Conservation (phyloP, 2,888 invertebrate genomes). For the Dysmachus trigonus region DNA sequence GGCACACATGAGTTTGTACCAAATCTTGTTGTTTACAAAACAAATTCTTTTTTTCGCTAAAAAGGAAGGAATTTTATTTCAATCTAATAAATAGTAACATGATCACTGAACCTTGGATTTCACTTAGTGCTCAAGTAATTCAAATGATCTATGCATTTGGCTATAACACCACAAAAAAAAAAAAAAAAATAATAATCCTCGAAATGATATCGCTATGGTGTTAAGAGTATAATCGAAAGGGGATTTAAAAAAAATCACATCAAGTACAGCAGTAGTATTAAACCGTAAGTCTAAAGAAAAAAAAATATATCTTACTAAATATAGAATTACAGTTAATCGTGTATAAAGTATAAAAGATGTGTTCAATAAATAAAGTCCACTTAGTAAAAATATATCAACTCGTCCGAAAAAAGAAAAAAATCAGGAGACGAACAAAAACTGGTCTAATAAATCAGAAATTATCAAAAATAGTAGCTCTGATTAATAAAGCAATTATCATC, state of each 20-base stretch:
- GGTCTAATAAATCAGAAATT: conserved; percentile 48
- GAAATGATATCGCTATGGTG: background rate
- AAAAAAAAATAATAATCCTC: background rate
- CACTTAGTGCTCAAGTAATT: background rate
- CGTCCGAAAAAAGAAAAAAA: conserved; percentile 38
- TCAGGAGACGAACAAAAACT: conserved; percentile 33
- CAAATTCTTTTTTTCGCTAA: background rate
- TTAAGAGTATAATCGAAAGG: background rate
- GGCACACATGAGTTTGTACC: background rate
- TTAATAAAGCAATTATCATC: conserved; percentile 43
- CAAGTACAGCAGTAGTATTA: conserved; percentile 4
- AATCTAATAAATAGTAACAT: background rate
- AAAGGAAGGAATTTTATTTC: background rate
- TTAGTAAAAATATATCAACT: conserved; percentile 36
- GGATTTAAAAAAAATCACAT: conserved; percentile 13
- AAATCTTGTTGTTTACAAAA: background rate
- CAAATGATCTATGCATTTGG: background rate
- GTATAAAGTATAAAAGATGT: conserved; percentile 39
- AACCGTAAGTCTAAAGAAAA: conserved; percentile 4
- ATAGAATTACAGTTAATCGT: conserved; percentile 26
- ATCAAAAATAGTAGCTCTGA: conserved; percentile 47
- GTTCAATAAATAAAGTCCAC: conserved; percentile 38
- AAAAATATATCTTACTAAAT: conserved; percentile 24
- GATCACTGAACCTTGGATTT: background rate
- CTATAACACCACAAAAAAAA: background rate